phyloP scores from a whole-genome alignment of 2,113 vertebrate species.

The Scytalopus superciliaris region DNA sequence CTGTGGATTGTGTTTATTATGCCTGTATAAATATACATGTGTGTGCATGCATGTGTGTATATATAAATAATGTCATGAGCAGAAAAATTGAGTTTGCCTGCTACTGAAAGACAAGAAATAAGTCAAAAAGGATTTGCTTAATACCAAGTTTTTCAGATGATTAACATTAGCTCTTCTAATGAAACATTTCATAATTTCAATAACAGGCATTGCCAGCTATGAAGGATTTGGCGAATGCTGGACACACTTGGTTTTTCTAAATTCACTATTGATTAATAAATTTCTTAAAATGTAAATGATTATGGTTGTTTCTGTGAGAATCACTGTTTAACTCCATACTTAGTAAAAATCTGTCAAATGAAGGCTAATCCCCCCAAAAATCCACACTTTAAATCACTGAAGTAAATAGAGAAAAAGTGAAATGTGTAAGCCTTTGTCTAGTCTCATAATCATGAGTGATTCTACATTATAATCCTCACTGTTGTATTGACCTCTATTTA shows the following conservation, averaged over 20 bases:
- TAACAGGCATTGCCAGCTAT: not conserved
- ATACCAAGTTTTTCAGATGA: not conserved
- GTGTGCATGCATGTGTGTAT: no score
- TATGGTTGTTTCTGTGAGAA: not conserved
- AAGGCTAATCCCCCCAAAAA: not conserved
- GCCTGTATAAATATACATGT: not conserved
- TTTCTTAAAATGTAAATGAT: not conserved
- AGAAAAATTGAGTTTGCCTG: not conserved
- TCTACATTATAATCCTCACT: not conserved
- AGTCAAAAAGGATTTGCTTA: not conserved
- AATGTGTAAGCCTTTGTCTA: not conserved
- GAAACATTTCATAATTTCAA: not conserved
- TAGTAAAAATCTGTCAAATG: not conserved
- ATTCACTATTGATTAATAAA: not conserved
- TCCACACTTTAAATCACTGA: not conserved
- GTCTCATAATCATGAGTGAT: not conserved
- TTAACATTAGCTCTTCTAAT: not conserved
- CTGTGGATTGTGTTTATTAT: not conserved
- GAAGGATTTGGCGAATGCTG: not conserved
- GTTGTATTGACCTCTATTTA: not conserved
- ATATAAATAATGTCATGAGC: not conserved
- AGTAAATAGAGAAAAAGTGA: not conserved
- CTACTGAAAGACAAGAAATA: not conserved
- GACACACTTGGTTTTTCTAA: not conserved
- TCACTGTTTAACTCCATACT: not conserved